These are phyloP conservation scores for Agonopterix heracliana DNA, from an alignment of 2,888 invertebrate genomes.

Conservation along the genomic window DNA sequence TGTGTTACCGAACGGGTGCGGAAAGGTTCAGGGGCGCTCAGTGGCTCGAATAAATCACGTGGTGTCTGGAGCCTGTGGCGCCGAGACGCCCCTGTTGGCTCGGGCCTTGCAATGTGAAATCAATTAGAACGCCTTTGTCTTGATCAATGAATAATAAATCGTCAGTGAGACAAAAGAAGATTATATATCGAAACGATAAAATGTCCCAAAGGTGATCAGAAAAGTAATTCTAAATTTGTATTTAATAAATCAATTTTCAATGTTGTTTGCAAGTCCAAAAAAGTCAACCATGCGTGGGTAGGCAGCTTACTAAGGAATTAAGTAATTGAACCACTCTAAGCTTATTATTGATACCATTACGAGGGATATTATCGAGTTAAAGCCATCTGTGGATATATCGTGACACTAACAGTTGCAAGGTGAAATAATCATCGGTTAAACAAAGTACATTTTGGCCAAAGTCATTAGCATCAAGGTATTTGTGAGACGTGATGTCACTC, in stretches of 20 bases:
- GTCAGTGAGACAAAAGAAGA: background rate
- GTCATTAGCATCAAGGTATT: conserved; percentile 31
- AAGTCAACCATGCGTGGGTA: conserved; percentile 22
- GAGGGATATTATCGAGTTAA: conserved; percentile 31
- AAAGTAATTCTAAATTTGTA: too few relatives aligned
- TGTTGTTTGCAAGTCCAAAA: too few relatives aligned
- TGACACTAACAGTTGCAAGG: conserved; percentile 3
- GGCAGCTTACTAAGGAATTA: conserved; percentile 39
- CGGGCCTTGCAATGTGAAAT: conserved; percentile 10
- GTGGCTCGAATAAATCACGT: conserved; percentile 28
- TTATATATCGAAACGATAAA: too few relatives aligned
- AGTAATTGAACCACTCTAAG: conserved; percentile 52
- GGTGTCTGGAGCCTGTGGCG: conserved; percentile 11
- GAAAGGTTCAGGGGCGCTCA: conserved; percentile 18
- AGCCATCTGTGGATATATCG: conserved; percentile 18
- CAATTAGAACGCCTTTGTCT: conserved; percentile 12
- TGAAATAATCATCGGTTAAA: conserved; percentile 16
- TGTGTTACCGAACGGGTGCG: conserved; percentile 26
- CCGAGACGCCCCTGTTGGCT: background rate
- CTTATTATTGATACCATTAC: conserved; percentile 39
- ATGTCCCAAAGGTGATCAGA: too few relatives aligned
- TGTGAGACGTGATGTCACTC: conserved; percentile 57
- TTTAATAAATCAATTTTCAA: too few relatives aligned
- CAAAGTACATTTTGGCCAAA: conserved; percentile 21
- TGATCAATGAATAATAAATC: conserved; percentile 5